Evolutionary conservation across 2,888 invertebrate genomes (phyloP).

Genomic region (Aphodius sticticus): DNA sequence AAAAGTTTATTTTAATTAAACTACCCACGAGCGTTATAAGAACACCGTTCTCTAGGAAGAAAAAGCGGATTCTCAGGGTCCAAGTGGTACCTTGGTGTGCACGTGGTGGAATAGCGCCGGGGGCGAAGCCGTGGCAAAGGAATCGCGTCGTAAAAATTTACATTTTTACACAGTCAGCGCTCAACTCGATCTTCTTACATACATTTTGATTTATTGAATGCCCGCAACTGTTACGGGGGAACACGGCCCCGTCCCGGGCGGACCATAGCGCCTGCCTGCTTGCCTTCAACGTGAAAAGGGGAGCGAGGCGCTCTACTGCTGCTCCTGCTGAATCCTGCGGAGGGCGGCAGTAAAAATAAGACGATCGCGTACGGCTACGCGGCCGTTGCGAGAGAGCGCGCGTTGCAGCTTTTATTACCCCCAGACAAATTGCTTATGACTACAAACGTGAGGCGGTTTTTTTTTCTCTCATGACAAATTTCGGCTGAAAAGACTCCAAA

Average conservation of each 20-base stretch:
- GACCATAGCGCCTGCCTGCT: slow-evolving; percentile 6
- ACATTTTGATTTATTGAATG: slow-evolving; percentile 37
- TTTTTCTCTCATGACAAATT: not conserved
- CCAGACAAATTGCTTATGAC: not conserved
- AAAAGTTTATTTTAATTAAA: no score
- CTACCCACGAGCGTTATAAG: no score
- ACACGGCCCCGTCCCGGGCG: not conserved
- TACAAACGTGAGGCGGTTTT: not conserved
- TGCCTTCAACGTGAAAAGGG: not conserved
- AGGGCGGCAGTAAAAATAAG: slow-evolving; percentile 16
- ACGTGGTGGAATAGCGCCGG: not conserved
- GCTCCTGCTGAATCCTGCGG: not conserved
- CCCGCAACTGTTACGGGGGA: slow-evolving; percentile 32
- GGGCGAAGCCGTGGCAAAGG: slow-evolving; percentile 13
- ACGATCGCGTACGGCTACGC: not conserved
- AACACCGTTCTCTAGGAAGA: not conserved
- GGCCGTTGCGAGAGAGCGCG: not conserved
- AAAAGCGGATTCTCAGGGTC: not conserved
- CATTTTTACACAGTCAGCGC: slow-evolving; percentile 37
- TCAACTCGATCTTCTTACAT: slow-evolving; percentile 32
- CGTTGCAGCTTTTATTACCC: slow-evolving; percentile 18
- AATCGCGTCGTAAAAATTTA: slow-evolving; percentile 34
- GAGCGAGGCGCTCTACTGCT: not conserved
- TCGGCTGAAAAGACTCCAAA: not conserved
- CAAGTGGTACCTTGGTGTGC: not conserved